Evolutionary conservation across 2,888 invertebrate genomes (phyloP).

Genomic region (Oxyteleia sp.): DNA sequence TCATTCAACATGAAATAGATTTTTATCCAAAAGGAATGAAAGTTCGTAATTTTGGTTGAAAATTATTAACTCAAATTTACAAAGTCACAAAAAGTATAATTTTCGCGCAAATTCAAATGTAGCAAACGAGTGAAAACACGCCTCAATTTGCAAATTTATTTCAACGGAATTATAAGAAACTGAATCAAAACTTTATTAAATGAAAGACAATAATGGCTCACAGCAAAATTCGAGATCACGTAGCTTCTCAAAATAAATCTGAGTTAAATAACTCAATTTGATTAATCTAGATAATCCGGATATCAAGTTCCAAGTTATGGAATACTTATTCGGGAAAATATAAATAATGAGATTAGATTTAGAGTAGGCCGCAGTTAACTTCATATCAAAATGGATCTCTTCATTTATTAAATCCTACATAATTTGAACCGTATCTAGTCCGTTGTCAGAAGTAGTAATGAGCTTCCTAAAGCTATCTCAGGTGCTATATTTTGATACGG

Average conservation of each 20-base stretch:
- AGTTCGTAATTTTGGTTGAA: too few relatives aligned
- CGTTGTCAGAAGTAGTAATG: conserved; percentile 45
- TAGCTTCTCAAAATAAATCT: neutral
- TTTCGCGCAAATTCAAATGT: too few relatives aligned
- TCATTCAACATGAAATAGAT: too few relatives aligned
- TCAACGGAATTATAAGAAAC: conserved; percentile 6
- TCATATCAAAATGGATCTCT: conserved; percentile 52
- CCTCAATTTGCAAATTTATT: too few relatives aligned
- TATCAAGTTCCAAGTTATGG: conserved; percentile 12
- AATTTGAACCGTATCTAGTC: conserved; percentile 42
- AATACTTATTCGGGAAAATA: conserved; percentile 17
- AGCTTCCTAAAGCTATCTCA: conserved; percentile 32
- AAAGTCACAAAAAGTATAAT: too few relatives aligned
- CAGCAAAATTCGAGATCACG: neutral
- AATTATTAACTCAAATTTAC: too few relatives aligned
- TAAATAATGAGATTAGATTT: conserved; percentile 31
- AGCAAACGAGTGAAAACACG: too few relatives aligned
- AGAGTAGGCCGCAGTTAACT: conserved; percentile 22
- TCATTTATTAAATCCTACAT: conserved; percentile 34
- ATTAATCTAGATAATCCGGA: conserved; percentile 21
- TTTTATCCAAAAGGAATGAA: too few relatives aligned
- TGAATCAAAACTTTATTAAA: neutral
- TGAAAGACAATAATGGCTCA: neutral
- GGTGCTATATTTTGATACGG: conserved; percentile 41
- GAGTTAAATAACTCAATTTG: conserved; percentile 15